A percentile compares a stretch with the other conserved stretches of the same genome.
Conservation (phyloP, 2,113 vertebrate genomes). For the Pitta sordida region DNA sequence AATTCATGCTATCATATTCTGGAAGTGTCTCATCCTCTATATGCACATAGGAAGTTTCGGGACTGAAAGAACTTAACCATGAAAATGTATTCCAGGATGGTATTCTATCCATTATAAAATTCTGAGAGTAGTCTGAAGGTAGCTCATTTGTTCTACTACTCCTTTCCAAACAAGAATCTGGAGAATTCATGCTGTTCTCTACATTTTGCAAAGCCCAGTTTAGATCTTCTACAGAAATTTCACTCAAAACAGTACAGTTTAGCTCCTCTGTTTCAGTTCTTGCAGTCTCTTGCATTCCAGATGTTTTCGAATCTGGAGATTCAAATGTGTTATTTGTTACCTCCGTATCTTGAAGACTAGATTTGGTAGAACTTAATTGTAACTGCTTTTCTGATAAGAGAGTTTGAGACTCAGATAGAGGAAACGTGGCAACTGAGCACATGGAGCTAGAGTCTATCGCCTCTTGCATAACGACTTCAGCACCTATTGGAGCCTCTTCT, state of each 20-base stretch:
- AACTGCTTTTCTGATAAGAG: not conserved
- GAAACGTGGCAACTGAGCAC: not conserved
- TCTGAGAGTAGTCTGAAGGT: not conserved
- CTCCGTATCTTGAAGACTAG: not conserved
- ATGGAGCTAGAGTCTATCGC: not conserved
- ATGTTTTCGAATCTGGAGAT: not conserved
- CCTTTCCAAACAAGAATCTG: not conserved
- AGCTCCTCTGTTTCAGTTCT: not conserved
- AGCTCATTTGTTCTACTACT: not conserved
- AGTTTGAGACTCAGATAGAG: not conserved
- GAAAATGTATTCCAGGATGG: not conserved
- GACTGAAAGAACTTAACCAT: not conserved
- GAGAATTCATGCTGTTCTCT: not conserved
- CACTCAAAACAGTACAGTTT: not conserved
- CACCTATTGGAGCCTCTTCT: not conserved
- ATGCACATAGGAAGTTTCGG: not conserved
- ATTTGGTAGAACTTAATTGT: not conserved
- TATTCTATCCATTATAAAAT: not conserved
- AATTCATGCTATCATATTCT: not conserved
- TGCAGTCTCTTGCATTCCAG: not conserved
- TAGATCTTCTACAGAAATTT: not conserved
- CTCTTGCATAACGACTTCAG: not conserved
- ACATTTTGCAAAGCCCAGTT: not conserved
- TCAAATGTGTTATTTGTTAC: not conserved
- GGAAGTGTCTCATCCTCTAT: slow-evolving; percentile 69